phyloP scores from a whole-genome alignment of 2,888 invertebrate genomes.

The Heliconius charithonia region DNA sequence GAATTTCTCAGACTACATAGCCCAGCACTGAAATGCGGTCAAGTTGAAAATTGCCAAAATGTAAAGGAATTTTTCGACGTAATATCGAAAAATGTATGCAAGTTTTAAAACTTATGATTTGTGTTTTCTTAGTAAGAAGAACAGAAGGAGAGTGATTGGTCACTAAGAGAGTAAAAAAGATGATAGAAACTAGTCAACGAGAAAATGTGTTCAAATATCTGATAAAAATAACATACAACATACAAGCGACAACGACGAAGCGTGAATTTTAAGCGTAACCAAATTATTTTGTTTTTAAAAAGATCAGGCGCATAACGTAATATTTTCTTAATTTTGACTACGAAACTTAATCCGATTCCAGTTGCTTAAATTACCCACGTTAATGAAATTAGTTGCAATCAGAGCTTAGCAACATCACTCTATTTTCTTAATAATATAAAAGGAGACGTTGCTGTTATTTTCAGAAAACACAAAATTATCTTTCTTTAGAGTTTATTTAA shows the following conservation, averaged over 20 bases:
- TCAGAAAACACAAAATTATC: background rate
- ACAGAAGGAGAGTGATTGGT: background rate
- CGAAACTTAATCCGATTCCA: conserved; percentile 10
- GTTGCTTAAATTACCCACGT: conserved; percentile 20
- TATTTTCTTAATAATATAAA: background rate
- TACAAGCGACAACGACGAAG: background rate
- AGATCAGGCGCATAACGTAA: background rate
- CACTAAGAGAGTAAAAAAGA: background rate
- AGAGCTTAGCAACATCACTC: conserved; percentile 21
- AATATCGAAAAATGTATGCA: background rate
- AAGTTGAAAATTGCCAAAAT: background rate
- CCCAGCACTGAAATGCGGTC: background rate
- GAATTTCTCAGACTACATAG: background rate
- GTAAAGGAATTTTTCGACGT: background rate
- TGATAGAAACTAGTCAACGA: background rate
- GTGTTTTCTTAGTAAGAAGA: background rate
- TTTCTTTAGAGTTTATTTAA: background rate
- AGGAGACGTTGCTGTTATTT: background rate
- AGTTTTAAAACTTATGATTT: background rate
- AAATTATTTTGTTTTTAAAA: background rate
- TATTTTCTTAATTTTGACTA: conserved; percentile 21
- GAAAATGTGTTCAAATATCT: background rate
- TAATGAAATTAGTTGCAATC: conserved; percentile 23
- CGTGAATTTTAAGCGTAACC: background rate
- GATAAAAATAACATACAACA: background rate